A percentile compares a stretch with the other conserved stretches of the same genome.
Evolutionary conservation across 1,140 invertebrate genomes (phyloP).

Genomic region (Kradibia gibbosae): DNA sequence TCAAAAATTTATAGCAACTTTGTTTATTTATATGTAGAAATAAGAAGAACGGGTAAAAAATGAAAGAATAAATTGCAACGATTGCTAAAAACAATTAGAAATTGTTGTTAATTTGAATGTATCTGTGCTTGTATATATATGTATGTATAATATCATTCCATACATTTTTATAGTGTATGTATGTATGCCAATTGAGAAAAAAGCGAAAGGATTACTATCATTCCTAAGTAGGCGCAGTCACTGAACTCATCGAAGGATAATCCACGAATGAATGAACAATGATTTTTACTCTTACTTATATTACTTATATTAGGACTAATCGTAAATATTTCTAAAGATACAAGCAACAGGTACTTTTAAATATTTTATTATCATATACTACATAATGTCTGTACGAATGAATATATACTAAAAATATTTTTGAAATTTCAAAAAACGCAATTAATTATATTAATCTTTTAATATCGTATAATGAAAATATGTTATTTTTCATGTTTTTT

Average conservation of each 20-base stretch:
- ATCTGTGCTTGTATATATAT: too few species aligned
- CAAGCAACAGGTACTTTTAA: too few species aligned
- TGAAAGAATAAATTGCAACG: background rate
- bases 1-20: background rate
- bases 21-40: background rate
- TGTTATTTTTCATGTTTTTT: too few species aligned
- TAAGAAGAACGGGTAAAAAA: background rate
- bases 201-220: constrained; percentile 56
- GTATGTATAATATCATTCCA: background rate
- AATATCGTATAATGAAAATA: too few species aligned
- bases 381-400: background rate
- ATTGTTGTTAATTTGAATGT: too few species aligned
- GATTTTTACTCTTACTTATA: constrained; percentile 50
- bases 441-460: background rate
- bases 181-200: constrained; percentile 26
- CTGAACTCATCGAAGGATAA: constrained; percentile 64
- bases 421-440: background rate
- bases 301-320: too few species aligned
- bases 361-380: constrained; percentile 1
- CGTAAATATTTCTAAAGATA: background rate
- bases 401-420: background rate
- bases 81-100: background rate
- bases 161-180: background rate
- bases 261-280: constrained; percentile 62
- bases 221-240: constrained; percentile 62